Evolutionary conservation across 2,888 invertebrate genomes (phyloP).

Genomic region (Drosophila cracens): DNA sequence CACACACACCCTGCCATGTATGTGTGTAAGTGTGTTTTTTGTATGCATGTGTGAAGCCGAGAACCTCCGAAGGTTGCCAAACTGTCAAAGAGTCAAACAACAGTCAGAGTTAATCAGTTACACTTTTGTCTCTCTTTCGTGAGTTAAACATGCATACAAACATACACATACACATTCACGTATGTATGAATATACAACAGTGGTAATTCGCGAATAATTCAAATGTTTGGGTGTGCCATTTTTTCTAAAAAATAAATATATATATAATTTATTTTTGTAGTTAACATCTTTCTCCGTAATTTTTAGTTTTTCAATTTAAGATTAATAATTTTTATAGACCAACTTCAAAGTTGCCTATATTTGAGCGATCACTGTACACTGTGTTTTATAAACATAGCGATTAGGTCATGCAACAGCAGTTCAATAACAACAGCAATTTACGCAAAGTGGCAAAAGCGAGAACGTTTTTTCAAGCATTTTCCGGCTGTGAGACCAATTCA

Average conservation of each 20-base stretch:
- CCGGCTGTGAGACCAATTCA: conserved; percentile 57
- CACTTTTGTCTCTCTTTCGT: conserved; percentile 55
- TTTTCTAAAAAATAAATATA: background rate
- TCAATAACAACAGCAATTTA: conserved; percentile 31
- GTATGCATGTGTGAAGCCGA: background rate
- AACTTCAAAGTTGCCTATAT: background rate
- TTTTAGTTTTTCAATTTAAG: background rate
- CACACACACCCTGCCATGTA: conserved; percentile 11
- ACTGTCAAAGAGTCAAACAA: conserved; percentile 37
- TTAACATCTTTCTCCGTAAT: background rate
- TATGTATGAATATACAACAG: conserved; percentile 32
- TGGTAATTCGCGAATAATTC: background rate
- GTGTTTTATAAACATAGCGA: conserved; percentile 56
- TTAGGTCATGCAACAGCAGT: conserved; percentile 75
- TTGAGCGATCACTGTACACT: conserved; percentile 2
- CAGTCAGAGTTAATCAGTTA: conserved; percentile 47
- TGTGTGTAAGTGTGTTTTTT: background rate
- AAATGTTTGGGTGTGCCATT: background rate
- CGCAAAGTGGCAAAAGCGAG: conserved; percentile 22
- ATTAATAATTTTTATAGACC: background rate
- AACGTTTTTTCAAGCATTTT: conserved; percentile 51
- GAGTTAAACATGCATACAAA: conserved; percentile 8
- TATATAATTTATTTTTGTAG: background rate
- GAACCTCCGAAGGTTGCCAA: conserved; percentile 47
- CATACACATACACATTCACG: conserved; percentile 22